Evolutionary conservation across 2,888 invertebrate genomes (phyloP).

Genomic region (Epsilonema sp.): DNA sequence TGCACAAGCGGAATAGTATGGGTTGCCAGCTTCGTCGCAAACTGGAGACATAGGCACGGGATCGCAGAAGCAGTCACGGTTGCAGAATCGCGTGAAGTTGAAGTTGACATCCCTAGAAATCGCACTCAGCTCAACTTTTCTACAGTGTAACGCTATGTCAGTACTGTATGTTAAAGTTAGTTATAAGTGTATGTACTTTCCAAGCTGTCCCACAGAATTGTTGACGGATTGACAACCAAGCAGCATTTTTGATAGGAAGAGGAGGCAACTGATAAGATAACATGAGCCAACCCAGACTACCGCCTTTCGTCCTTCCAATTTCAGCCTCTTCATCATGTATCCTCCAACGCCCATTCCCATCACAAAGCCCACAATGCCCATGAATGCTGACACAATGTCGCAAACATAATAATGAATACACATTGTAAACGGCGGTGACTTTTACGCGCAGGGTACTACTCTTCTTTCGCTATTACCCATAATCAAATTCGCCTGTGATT

Average conservation of each 20-base stretch:
- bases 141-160: too few species aligned
- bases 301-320: constrained; percentile 17
- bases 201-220: constrained; percentile 18
- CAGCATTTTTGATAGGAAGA: constrained; percentile 19
- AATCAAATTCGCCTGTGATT: constrained; percentile 20
- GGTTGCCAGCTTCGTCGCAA: constrained; percentile 22
- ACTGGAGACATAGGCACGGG: constrained; percentile 28
- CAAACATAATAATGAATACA: too few species aligned
- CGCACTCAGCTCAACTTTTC: too few species aligned
- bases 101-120: too few species aligned
- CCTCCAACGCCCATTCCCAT: constrained; percentile 21
- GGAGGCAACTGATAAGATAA: constrained; percentile 17
- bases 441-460: too few species aligned
- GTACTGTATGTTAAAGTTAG: too few species aligned
- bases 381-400: too few species aligned
- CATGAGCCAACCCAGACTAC: constrained; percentile 20
- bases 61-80: constrained; percentile 26
- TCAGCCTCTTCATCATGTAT: constrained; percentile 15
- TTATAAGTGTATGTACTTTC: constrained; percentile 8
- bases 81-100: constrained; percentile 22
- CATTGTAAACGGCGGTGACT: too few species aligned
- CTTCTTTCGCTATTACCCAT: too few species aligned
- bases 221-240: constrained; percentile 24
- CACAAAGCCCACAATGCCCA: constrained; percentile 27
- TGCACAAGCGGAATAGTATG: constrained; percentile 30